phyloP scores from a whole-genome alignment of 2,888 invertebrate species.

The Laothoe populi region DNA sequence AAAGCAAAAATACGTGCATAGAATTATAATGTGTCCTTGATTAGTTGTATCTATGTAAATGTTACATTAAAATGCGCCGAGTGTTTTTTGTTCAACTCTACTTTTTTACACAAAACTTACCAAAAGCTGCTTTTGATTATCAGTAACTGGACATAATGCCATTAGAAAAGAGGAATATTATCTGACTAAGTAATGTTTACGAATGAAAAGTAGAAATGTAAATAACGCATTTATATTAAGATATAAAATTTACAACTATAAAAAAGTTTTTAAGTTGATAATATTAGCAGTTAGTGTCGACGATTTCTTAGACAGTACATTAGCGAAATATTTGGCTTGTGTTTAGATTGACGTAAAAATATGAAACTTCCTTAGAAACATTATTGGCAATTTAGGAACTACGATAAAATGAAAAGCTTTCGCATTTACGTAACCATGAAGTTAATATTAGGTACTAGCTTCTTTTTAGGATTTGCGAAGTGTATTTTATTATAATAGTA shows the following conservation, averaged over 20 bases:
- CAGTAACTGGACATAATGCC: not conserved
- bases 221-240: not conserved
- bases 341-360: not conserved
- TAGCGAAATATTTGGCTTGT: not conserved
- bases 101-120: not conserved
- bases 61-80: constrained; percentile 5
- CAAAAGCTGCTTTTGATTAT: not conserved
- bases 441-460: too few species aligned
- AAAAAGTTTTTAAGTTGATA: not conserved
- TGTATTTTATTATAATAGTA: not conserved
- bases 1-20: not conserved
- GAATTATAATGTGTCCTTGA: not conserved
- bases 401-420: not conserved
- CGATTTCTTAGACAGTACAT: not conserved
- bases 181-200: not conserved
- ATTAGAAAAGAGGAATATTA: not conserved
- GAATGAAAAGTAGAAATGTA: not conserved
- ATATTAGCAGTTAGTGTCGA: not conserved
- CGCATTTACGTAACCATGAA: not conserved
- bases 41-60: constrained; percentile 5
- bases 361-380: not conserved
- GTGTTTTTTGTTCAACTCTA: not conserved
- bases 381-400: not conserved
- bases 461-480: too few species aligned
- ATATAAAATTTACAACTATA: not conserved